phyloP scores from a whole-genome alignment of 2,797 vertebrate species.

The Intellagama lesueurii region DNA sequence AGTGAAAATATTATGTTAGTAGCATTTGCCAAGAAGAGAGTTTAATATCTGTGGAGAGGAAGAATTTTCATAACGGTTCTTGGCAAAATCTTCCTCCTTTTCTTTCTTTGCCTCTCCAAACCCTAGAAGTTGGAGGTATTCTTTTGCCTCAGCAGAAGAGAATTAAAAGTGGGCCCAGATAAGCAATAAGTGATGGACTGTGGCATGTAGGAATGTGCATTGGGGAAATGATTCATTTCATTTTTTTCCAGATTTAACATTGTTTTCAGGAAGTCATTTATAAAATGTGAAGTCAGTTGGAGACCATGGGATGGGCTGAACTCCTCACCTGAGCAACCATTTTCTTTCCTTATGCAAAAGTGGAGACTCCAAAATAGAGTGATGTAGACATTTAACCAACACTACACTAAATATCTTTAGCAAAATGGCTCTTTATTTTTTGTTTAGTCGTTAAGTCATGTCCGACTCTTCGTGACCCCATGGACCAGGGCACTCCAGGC shows the following conservation, averaged over 20 bases:
- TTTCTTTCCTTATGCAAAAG: not conserved
- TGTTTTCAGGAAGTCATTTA: not conserved
- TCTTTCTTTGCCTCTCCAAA: conserved; percentile 33
- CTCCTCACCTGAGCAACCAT: not conserved
- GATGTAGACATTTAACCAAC: too few species aligned
- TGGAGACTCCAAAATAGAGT: too few species aligned
- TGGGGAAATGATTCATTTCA: not conserved
- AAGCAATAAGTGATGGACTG: too few species aligned
- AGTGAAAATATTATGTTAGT: conserved; percentile 58
- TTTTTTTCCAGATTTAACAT: not conserved
- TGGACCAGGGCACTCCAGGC: too few species aligned
- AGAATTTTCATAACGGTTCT: conserved; percentile 69
- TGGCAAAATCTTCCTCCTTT: conserved; percentile 57
- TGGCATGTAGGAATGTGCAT: not conserved
- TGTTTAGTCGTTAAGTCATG: too few species aligned
- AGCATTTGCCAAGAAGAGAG: conserved; percentile 61
- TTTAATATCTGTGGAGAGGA: conserved; percentile 67
- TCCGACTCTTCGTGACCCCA: too few species aligned
- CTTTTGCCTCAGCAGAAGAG: too few species aligned
- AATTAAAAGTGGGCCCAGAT: too few species aligned
- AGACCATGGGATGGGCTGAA: not conserved
- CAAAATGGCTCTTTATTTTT: too few species aligned
- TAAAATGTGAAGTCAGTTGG: not conserved
- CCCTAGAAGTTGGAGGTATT: not conserved
- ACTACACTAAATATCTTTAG: too few species aligned